Evolutionary conservation across 2,797 vertebrate genomes (phyloP), one percentile per base, ranked within the genome.

Genomic region (Notolabrus celidotus): DNA sequence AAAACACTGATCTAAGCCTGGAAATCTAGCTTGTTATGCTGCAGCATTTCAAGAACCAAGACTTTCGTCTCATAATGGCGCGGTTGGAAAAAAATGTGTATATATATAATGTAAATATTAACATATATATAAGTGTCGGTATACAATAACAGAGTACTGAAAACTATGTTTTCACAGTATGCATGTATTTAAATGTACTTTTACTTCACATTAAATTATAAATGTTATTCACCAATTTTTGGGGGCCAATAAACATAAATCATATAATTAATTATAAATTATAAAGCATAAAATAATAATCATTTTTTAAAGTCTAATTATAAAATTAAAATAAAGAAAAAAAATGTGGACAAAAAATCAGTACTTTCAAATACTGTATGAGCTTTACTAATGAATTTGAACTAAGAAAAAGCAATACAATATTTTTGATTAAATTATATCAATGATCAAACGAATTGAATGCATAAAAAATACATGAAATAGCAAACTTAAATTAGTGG

Each of bases 1-100:
- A 49, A 52, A 66, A 57, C 67, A 53, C 36, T 75, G 77, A 86
- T 84, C 69, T 80, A 82, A 84, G 55, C 70, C 51, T 34, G 60
- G 20, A 25, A 36, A 62, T 74, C 53, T 17, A 23, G 71, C 49
- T 70, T 39, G 22, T 71, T 68, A 74, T n/a, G 62, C 39, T 47
- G 73, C 70, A 2, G 38, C 38, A 42, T 63, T 38, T 34, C 74
- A 69, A 67, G 81, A 6, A 78, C 66, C 36, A 31, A 45, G 54
- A 49, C 45, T 57, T 54, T 10, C 11, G 11, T 14, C 1, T 19
- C 19, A 31, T 7, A 31, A 4, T 31, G 7, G 31, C 25, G 27
- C 7, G 8, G 29, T 36, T 34, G 12, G 33, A 34, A 33, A 9
- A 4, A 34, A 34, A 29, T 19, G n/a, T 34, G 17, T 2, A 56